Conservation (phyloP, 2,113 vertebrate genomes). For the Plestiodon gilberti region DNA sequence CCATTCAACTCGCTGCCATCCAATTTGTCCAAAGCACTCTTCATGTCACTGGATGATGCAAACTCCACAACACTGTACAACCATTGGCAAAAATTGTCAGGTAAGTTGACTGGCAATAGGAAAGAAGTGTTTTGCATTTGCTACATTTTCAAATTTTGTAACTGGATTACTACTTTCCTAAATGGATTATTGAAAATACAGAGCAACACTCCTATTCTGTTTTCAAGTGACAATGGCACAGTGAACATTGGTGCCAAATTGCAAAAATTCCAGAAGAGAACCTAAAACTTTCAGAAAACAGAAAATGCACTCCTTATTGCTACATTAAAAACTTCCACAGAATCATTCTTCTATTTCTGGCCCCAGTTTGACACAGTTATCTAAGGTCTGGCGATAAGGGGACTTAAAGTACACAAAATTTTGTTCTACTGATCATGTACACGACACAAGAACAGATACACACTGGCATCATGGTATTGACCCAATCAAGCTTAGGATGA, state of each 20-base stretch:
- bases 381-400: not conserved
- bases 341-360: not conserved
- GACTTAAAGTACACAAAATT: not conserved
- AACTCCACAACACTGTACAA: slow-evolving; percentile 89
- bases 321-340: slow-evolving; percentile 13
- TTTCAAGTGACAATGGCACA: slow-evolving; percentile 11
- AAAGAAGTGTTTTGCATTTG: not conserved
- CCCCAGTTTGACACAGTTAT: not conserved
- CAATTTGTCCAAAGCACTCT: slow-evolving; percentile 90
- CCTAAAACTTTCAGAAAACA: not conserved
- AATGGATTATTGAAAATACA: slow-evolving; percentile 24
- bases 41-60: slow-evolving; percentile 91
- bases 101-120: not conserved
- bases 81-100: slow-evolving; percentile 19
- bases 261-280: not conserved
- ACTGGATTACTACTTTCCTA: slow-evolving; percentile 20
- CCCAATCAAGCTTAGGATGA: not conserved
- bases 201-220: not conserved
- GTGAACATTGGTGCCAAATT: not conserved
- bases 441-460: not conserved
- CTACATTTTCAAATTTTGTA: not conserved
- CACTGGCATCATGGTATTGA: not conserved
- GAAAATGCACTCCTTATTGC: not conserved
- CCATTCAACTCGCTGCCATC: slow-evolving; percentile 91
- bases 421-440: not conserved